Evolutionary conservation across 2,888 invertebrate genomes (phyloP), one percentile per base, ranked within the genome.

Genomic region (Eilema sororculum): DNA sequence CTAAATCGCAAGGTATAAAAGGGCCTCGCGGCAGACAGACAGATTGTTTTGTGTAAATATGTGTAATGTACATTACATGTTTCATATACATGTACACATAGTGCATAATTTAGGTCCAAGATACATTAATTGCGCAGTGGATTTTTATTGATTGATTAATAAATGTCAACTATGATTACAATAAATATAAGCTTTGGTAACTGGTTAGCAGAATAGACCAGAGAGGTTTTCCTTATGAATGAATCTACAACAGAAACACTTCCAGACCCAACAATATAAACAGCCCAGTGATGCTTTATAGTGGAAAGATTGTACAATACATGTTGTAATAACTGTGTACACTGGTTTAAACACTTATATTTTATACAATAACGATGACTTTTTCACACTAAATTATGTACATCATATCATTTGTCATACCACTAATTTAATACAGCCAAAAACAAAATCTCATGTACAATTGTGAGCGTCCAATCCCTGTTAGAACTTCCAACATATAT

Each of bases 101-200:
- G n/a, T n/a, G n/a, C n/a, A n/a, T n/a, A n/a, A n/a, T n/a, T n/a
- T n/a, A n/a, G n/a, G n/a, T n/a, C n/a, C n/a, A n/a, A n/a, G n/a
- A n/a, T n/a, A n/a, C n/a, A n/a, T n/a, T n/a, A n/a, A n/a, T n/a
- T n/a, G n/a, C n/a, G n/a, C n/a, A n/a, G 41, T 41, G 20, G 46
- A 13, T 41, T 2, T 52, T 52, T 52, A 1, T n/a, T 52, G 20
- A 52, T 52, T 52, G 20, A n/a, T n/a, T 9, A 1, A 52, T 52
- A n/a, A 52, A 52, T 52, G 20, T n/a, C n/a, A 46, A 20, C 20
- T 46, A 46, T 13, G 2, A 52, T 52, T n/a, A 52, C 20, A 52
- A 52, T n/a, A 52, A 52, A 52, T n/a, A 52, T n/a, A n/a, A n/a
- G 20, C 52, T 52, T 52, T n/a, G 52, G 52, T 52, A n/a, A 52